Conservation (phyloP, 2,888 invertebrate genomes). For the Caenorhabditis sinica region DNA sequence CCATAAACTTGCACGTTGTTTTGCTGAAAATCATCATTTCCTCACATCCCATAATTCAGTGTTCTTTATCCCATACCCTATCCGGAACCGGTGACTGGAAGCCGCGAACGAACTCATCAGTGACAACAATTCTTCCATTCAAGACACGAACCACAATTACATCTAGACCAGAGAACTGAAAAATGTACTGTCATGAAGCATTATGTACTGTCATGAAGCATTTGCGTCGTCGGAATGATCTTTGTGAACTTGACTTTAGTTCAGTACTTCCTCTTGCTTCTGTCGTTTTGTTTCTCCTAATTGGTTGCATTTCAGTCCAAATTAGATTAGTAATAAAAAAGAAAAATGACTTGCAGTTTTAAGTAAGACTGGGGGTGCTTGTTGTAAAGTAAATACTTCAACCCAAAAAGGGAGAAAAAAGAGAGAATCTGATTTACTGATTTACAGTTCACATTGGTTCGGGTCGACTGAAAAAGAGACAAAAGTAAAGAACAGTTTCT, state of each 20-base stretch:
- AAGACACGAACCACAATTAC: conserved; percentile 77
- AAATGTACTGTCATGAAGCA: too few species aligned
- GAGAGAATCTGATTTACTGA: conserved; percentile 16
- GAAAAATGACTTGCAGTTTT: conserved; percentile 6
- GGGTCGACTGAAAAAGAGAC: conserved; percentile 8
- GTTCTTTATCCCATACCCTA: conserved; percentile 53
- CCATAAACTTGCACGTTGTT: conserved; percentile 71
- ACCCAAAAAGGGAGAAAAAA: not conserved
- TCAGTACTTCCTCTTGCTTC: not conserved
- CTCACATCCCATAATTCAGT: not conserved
- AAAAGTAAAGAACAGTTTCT: conserved; percentile 21
- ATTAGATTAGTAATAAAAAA: conserved; percentile 25
- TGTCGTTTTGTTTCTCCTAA: conserved; percentile 45
- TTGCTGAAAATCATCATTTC: conserved; percentile 41
- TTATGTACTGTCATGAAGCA: conserved; percentile 8
- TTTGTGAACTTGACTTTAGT: conserved; percentile 38
- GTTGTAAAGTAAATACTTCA: conserved; percentile 42
- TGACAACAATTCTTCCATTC: conserved; percentile 77
- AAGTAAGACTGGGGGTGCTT: not conserved
- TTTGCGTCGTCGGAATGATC: conserved; percentile 20
- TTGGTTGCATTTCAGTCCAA: conserved; percentile 45
- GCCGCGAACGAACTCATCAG: conserved; percentile 81
- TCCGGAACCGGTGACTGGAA: conserved; percentile 77
- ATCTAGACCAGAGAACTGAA: conserved; percentile 79
- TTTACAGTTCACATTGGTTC: conserved; percentile 8